phyloP scores from a whole-genome alignment of 2,113 vertebrate genomes.

The Xenus cinereus region DNA sequence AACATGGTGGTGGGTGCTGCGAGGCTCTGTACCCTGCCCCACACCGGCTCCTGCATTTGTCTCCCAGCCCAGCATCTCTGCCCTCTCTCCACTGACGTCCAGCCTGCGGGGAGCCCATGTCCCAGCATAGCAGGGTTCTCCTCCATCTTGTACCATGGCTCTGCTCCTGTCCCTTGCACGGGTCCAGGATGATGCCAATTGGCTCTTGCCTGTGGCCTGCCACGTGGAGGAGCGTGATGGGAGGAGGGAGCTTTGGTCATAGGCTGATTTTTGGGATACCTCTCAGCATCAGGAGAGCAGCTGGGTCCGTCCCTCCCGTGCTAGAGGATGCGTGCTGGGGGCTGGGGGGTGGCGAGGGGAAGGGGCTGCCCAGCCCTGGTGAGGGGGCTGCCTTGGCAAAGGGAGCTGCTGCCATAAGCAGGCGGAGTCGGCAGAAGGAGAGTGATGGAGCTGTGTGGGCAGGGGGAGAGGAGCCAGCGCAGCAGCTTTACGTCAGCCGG shows the following conservation, averaged over 20 bases:
- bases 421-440: background rate
- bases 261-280: background rate
- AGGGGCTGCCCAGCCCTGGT: background rate
- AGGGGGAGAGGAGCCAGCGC: conserved; percentile 3
- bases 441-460: conserved; percentile 16
- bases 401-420: background rate
- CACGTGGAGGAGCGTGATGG: background rate
- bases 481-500: background rate
- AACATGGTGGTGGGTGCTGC: fast-evolving
- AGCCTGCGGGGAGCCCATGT: fast-evolving
- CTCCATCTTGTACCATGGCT: background rate
- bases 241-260: background rate
- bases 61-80: background rate
- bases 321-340: background rate
- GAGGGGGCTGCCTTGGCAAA: background rate
- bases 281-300: background rate
- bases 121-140: background rate
- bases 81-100: background rate
- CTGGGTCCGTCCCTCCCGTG: background rate
- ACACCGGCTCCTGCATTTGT: fast-evolving
- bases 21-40: background rate
- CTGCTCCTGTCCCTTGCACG: fast-evolving
- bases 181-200: background rate
- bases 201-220: background rate
- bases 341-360: background rate